Evolutionary conservation across 2,113 vertebrate genomes (phyloP), one percentile per base, ranked within the genome.

Genomic region (Blennius ocellaris): DNA sequence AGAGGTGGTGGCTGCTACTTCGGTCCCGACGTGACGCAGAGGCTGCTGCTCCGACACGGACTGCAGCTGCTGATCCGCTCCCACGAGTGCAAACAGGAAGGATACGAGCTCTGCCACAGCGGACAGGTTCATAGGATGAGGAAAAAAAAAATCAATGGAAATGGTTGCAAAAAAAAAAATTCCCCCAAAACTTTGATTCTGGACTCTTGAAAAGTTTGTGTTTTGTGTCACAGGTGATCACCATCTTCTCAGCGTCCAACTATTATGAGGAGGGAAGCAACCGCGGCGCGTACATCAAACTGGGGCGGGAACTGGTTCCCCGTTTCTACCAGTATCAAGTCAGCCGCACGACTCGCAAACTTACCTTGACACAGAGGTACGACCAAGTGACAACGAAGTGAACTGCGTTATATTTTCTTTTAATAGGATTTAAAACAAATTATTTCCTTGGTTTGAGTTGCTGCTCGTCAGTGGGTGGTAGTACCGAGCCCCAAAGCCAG

Each of bases 261-360:
- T 99, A 99, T 73, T 99, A 98, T 0, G 97, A 97, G 85, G 96
- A 96, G 76, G 97, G 97, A 77, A 99, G 98, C 80, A 99, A 99
- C 90, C 94, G 95, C 1, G 98, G 98, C 0, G 98, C 98, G 0
- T 99, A 98, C 69, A 80, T 99, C 80, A 98, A 94, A 89, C 76
- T 99, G 83, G 93, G 94, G 9, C 91, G 89, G 14, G 94, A 95
- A 11, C 80, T 92, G 43, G 64, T 69, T 3, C 96, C 95, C 10
- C 95, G 91, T 2, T 98, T 99, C 85, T 95, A 96, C 82, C 97
- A 97, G 90, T 98, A 97, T 75, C 98, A 95, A 93, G 95, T 96
- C 82, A 96, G 94, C 84, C 93, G 87, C 78, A 37, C 84, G 37
- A 96, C 95, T 0, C 87, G 91, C 76, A 90, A 90, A 69, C 91